phyloP scores from a whole-genome alignment of 2,113 vertebrate genomes.

The Mungos mungo region DNA sequence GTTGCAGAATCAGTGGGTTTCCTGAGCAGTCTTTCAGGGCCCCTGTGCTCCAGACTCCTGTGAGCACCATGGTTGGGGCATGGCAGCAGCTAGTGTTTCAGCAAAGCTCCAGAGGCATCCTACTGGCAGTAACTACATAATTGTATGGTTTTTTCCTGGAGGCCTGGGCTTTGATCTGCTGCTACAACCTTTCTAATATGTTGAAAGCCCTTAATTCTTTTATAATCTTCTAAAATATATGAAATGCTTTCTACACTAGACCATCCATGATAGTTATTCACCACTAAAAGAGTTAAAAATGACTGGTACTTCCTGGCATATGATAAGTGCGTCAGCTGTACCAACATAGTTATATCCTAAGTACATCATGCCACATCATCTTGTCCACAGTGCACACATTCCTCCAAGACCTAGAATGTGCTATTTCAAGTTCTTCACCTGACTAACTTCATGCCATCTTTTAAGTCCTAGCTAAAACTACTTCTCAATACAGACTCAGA shows the following conservation, averaged over 20 bases:
- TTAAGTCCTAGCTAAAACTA: not conserved
- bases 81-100: not conserved
- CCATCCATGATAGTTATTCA: not conserved
- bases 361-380: not conserved
- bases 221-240: not conserved
- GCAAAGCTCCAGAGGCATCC: not conserved
- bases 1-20: not conserved
- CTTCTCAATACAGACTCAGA: not conserved
- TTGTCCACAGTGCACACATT: not conserved
- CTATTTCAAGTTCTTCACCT: not conserved
- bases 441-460: not conserved
- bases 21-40: not conserved
- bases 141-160: not conserved
- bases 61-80: not conserved
- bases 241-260: not conserved
- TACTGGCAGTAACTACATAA: not conserved
- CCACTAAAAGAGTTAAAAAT: not conserved
- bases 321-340: not conserved
- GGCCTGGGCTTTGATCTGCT: not conserved
- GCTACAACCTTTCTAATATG: not conserved
- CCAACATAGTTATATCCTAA: not conserved
- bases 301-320: not conserved
- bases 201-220: not conserved
- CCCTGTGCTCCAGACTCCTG: not conserved
- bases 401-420: not conserved